Conservation (phyloP, 2,113 vertebrate genomes). For the Gymnorhina tibicen region DNA sequence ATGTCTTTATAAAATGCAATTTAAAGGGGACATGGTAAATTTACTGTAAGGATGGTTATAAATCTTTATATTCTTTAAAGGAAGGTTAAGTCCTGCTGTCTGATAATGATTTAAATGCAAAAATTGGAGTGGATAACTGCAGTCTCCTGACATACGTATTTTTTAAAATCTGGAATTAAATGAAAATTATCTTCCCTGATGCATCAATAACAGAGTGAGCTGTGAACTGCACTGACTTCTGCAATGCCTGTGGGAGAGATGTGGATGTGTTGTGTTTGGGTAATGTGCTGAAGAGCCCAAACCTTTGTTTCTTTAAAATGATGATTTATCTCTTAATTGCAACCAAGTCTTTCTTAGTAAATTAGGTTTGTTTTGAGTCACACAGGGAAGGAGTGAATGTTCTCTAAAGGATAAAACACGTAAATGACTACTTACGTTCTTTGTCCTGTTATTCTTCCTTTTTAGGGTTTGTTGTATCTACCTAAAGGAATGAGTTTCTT, state of each 20-base stretch:
- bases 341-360: background rate
- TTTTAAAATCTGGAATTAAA: background rate
- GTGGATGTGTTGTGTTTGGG: background rate
- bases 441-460: background rate
- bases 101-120: background rate
- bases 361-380: background rate
- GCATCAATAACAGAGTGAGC: background rate
- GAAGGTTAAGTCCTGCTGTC: background rate
- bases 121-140: background rate
- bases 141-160: background rate
- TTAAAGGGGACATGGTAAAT: background rate
- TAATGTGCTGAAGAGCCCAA: background rate
- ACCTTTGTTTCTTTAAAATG: background rate
- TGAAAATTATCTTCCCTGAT: background rate
- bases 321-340: constrained; percentile 2
- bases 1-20: background rate
- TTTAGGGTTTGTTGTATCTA: background rate
- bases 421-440: background rate
- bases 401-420: background rate
- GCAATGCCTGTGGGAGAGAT: background rate
- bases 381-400: background rate
- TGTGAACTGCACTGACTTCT: background rate
- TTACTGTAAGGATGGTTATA: background rate
- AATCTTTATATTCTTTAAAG: background rate
- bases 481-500: background rate